Base-by-base conservation (phyloP, 2,888 invertebrate genomes). In the Lasioglossum villosulum region DNA sequence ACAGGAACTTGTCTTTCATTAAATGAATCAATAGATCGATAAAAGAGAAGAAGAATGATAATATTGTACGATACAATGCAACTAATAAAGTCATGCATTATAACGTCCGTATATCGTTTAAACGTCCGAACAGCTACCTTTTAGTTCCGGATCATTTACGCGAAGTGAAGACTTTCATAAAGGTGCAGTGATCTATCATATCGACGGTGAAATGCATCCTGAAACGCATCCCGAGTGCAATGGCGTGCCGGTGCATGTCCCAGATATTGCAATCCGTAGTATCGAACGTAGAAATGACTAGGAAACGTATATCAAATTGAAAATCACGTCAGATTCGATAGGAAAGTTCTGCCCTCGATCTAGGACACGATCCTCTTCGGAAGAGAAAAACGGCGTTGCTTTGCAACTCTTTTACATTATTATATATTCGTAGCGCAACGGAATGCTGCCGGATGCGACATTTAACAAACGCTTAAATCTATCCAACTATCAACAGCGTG, bases 391-490 rank as follows among this genome's bases (percentile, higher is more conserved):
- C 68, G 66, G 52, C 87, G 90, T 90, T 89, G 90, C 90, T 88
- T 63, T 86, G 72, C 80, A 68, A 48, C 19, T 79, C 59, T 27
- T 27, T 30, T 27, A 16, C 0, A 23, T 56, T n/a, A 23, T 10
- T 56, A 23, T 56, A 56, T 63, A 63, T 6, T 82, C 23, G 68
- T 70, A 84, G 78, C 84, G 91, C 91, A 90, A 90, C 88, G 88
- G 88, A 90, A 88, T 79, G 76, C 30, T 52, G 63, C 75, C 80
- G 73, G 79, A 70, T 75, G 77, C 71, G 79, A 88, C 83, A 84
- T 86, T 68, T 84, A 87, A 88, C 86, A 89, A 87, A 86, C 75
- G 78, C 42, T 88, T 84, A 89, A 80, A 86, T 78, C 87, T 85
- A 81, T 84, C 42, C 42, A 80, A 80, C 89, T 90, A 82, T 89